These are phyloP conservation scores for Rhodophaea formosa DNA, from an alignment of 2,888 invertebrate genomes.

Conservation along the genomic window DNA sequence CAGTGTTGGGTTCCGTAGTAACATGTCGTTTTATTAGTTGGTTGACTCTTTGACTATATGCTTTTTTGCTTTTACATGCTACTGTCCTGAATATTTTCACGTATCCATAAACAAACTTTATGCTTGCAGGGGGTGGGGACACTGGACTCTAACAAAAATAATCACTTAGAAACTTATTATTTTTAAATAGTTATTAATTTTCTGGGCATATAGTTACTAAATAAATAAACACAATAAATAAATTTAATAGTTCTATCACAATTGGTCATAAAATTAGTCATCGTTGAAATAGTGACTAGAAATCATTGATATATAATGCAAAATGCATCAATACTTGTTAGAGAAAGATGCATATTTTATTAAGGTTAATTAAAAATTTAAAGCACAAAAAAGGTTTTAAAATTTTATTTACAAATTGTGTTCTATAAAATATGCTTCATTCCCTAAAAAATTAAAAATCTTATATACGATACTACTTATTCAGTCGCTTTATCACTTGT, in stretches of 20 bases:
- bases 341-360: constrained; percentile 5
- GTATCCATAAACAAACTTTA: too few relatives aligned
- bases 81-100: too few relatives aligned
- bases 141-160: too few relatives aligned
- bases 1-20: too few relatives aligned
- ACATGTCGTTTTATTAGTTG: too few relatives aligned
- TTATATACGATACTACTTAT: constrained; percentile 65
- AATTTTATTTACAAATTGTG: background rate
- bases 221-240: background rate
- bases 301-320: background rate
- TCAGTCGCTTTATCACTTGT: constrained; percentile 79
- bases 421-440: constrained; percentile 25
- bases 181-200: too few relatives aligned
- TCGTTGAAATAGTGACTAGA: background rate
- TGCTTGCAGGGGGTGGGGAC: too few relatives aligned
- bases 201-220: too few relatives aligned
- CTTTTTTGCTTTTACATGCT: too few relatives aligned
- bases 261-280: constrained; percentile 1
- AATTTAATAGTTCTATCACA: background rate
- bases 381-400: background rate
- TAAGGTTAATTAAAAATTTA: background rate
- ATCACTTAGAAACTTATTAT: too few relatives aligned
- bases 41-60: too few relatives aligned
- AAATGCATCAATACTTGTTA: background rate
- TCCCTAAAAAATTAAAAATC: constrained; percentile 35